These are phyloP conservation scores for Manis pentadactyla DNA, from an alignment of 2,797 vertebrate species.

Conservation along the genomic window DNA sequence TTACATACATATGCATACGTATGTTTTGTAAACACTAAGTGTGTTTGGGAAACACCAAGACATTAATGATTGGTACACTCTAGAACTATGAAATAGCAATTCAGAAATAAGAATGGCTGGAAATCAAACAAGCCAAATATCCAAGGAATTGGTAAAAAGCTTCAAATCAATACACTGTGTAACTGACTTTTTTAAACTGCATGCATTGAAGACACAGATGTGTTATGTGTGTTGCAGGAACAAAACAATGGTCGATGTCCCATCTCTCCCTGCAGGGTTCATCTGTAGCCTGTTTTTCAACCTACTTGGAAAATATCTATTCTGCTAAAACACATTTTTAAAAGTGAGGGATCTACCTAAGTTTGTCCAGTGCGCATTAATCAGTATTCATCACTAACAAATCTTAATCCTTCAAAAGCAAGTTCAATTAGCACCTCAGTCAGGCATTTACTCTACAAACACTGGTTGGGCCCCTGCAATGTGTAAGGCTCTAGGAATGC, in stretches of 20 bases:
- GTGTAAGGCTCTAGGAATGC: background rate
- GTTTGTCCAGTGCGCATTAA: background rate
- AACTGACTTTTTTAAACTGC: background rate
- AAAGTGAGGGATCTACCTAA: background rate
- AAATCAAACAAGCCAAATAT: constrained; percentile 16
- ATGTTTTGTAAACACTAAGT: background rate
- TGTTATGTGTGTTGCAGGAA: background rate
- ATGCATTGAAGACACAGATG: background rate
- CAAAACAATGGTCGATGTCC: background rate
- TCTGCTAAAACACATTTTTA: background rate
- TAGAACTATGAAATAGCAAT: background rate
- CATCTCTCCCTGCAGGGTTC: background rate
- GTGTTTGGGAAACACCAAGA: background rate
- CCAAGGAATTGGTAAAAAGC: background rate
- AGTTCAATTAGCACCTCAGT: constrained; percentile 10
- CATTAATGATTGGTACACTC: background rate
- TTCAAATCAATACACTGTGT: background rate
- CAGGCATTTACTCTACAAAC: background rate
- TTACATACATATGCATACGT: background rate
- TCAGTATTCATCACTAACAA: background rate
- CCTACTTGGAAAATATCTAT: background rate
- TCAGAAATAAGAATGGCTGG: background rate
- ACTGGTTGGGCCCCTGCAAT: background rate
- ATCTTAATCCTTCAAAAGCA: constrained; percentile 15
- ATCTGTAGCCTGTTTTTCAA: background rate